Evolutionary conservation across 2,888 invertebrate species (phyloP).

Genomic region (Drosophila recens): DNA sequence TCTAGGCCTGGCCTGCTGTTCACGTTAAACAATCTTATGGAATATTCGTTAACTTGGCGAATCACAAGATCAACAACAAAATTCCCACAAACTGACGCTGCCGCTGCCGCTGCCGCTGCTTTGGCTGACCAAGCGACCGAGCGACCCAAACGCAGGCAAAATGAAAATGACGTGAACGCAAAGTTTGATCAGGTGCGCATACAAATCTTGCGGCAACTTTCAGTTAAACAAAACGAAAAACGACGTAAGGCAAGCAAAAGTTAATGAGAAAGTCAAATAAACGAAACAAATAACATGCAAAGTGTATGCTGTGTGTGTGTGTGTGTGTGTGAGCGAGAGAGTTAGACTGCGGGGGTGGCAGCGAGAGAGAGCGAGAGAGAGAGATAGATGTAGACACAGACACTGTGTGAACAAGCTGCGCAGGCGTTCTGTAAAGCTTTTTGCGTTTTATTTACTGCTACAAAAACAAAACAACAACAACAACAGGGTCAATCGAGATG

Average conservation of each 20-base stretch:
- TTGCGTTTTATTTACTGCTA: constrained; percentile 51
- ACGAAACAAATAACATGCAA: constrained; percentile 77
- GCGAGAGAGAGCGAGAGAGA: constrained; percentile 14
- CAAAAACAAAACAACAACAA: constrained; percentile 8
- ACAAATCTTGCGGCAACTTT: constrained; percentile 77
- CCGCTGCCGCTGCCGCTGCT: constrained; percentile 7
- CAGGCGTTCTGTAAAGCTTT: constrained; percentile 69
- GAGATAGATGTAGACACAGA: not conserved
- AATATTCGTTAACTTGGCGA: constrained; percentile 55
- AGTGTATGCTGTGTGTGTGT: constrained; percentile 55
- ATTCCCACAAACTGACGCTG: constrained; percentile 68
- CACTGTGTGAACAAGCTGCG: constrained; percentile 51
- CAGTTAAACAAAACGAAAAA: constrained; percentile 63
- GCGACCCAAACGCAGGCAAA: constrained; percentile 53
- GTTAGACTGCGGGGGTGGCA: constrained; percentile 29
- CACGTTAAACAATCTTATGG: constrained; percentile 1
- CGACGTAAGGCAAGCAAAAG: constrained; percentile 71
- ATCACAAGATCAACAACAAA: constrained; percentile 61
- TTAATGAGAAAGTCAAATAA: constrained; percentile 81
- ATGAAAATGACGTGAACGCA: constrained; percentile 74
- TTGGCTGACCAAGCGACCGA: constrained; percentile 54
- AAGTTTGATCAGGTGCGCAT: constrained; percentile 80
- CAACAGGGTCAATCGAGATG: constrained; percentile 40
- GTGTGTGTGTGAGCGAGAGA: constrained; percentile 19
- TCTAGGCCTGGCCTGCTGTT: constrained; percentile 33